Evolutionary conservation across 2,797 vertebrate genomes (phyloP), one percentile per base, ranked within the genome.

Genomic region (Sciaenops ocellatus): DNA sequence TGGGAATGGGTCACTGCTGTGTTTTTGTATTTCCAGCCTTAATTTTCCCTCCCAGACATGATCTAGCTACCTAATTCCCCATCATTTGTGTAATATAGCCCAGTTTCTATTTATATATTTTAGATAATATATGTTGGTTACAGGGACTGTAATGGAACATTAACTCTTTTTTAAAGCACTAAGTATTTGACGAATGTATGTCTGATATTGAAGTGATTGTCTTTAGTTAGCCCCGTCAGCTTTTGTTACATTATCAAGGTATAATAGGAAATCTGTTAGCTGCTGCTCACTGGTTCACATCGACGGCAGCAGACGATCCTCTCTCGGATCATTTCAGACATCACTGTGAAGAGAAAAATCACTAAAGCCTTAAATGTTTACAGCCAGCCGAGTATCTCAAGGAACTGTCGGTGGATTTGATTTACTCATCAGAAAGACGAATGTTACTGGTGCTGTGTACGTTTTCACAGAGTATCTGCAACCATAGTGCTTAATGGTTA

Each of bases 21-120:
- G 0, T 74, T 84, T 38, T 56, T 5, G 4, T 20, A 65, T 62
- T 77, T 26, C 34, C 11, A 72, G 69, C 80, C 73, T 82, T 70
- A 46, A 66, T 41, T 73, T 56, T 47, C 41, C 64, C 79, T 24
- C 71, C 60, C 52, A 55, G 50, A 77, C 26, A 28, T 57, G 72
- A 90, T 84, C 77, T 79, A 73, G 79, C 85, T 88, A 85, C 87
- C 83, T 76, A 80, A 83, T 71, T 66, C 73, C 78, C 41, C 28
- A 6, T 20, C 38, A 65, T 30, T 51, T 85, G 55, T 88, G 77
- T 82, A 78, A 89, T 79, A 82, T 80, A 84, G 64, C 79, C 82
- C 84, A 78, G 69, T 68, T 86, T 67, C 78, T 94, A 93, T 94
- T 89, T 95, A 94, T 92, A 94, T 92, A 90, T 62, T 83, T 87